Conservation (phyloP, 53 echinoderm and acorn worm species). For the Holothuria leucospilota region DNA sequence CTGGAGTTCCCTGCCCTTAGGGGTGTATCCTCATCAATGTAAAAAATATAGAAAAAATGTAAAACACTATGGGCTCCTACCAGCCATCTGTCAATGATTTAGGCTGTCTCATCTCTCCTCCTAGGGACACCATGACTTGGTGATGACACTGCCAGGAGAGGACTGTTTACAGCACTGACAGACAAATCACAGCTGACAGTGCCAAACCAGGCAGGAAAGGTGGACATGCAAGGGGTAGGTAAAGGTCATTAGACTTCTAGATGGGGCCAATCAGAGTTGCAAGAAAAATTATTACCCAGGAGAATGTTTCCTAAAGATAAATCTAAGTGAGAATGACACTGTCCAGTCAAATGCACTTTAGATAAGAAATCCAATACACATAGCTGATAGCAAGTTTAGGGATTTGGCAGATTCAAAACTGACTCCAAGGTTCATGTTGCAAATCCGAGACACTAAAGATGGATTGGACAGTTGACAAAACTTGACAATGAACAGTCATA, state of each 20-base stretch:
- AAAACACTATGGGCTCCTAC: not conserved
- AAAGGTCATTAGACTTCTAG: conserved; percentile 27
- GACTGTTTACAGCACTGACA: conserved; percentile 9
- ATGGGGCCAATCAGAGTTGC: too few relatives aligned
- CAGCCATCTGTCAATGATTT: conserved; percentile 32
- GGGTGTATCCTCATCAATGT: not conserved
- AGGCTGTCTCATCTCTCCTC: not conserved
- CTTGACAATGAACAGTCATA: too few relatives aligned
- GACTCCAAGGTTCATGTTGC: too few relatives aligned
- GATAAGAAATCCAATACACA: too few relatives aligned
- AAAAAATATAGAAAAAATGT: not conserved
- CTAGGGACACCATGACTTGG: not conserved
- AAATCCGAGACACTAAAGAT: too few relatives aligned
- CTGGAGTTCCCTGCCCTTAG: conserved; percentile 10
- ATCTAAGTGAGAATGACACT: too few relatives aligned
- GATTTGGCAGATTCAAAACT: too few relatives aligned
- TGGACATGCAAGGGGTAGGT: not conserved
- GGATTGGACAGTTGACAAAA: too few relatives aligned
- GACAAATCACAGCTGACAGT: conserved; percentile 21
- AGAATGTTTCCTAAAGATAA: too few relatives aligned
- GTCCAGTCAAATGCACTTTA: too few relatives aligned
- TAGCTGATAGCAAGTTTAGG: too few relatives aligned
- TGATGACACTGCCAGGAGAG: conserved; percentile 8
- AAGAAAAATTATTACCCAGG: too few relatives aligned
- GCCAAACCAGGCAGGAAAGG: not conserved